A percentile compares a stretch with the other conserved stretches of the same genome.
phyloP scores from a whole-genome alignment of 2,113 vertebrate species.

The Tenebrosternarchus preto region DNA sequence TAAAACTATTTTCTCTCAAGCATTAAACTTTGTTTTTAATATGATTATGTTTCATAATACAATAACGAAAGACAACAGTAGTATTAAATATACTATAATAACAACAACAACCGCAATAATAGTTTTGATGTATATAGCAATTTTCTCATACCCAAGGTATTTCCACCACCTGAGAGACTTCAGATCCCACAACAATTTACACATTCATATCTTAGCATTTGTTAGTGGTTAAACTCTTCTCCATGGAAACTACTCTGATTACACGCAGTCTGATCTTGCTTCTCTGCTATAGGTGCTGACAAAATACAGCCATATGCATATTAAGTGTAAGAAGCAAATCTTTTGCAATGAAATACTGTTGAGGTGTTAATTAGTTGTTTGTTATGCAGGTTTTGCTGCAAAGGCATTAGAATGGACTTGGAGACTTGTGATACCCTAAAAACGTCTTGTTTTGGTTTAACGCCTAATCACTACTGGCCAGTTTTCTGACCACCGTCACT shows the following conservation, averaged over 20 bases:
- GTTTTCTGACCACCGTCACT: background rate
- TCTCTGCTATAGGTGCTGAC: background rate
- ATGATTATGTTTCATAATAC: slow-evolving; percentile 8
- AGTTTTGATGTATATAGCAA: too few species aligned
- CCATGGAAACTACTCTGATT: slow-evolving; percentile 49
- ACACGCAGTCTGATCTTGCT: slow-evolving; percentile 26
- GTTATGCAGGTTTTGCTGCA: background rate
- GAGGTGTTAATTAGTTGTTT: background rate
- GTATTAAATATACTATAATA: too few species aligned
- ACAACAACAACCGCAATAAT: too few species aligned
- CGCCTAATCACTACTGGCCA: background rate
- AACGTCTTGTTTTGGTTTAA: slow-evolving; percentile 5
- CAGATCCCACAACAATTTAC: slow-evolving; percentile 38
- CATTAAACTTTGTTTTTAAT: background rate
- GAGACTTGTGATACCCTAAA: too few species aligned
- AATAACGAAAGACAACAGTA: background rate
- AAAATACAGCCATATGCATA: background rate
- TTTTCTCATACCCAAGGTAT: too few species aligned
- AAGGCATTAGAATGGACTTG: background rate
- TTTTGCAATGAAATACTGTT: background rate
- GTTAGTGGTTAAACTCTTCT: slow-evolving; percentile 41
- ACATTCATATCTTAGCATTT: slow-evolving; percentile 27
- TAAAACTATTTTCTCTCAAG: background rate
- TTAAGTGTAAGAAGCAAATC: background rate
- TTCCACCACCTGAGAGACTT: background rate